Percentiles rank a stretch among this genome's conserved stretches.
phyloP scores from a whole-genome alignment of 1,140 invertebrate genomes.

The Parapsyche elsis region DNA sequence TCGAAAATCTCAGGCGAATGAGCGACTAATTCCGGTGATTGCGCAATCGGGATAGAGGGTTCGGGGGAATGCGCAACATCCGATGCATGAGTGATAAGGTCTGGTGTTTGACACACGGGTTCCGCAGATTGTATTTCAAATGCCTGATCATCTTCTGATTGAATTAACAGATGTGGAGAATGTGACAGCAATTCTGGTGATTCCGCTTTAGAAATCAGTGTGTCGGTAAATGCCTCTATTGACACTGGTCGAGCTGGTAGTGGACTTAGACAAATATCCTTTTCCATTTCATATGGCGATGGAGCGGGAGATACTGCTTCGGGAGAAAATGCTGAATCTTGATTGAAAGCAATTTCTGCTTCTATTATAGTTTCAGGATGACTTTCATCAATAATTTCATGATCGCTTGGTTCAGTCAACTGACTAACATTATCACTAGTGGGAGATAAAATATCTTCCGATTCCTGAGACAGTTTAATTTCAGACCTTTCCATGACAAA shows the following conservation, averaged over 20 bases:
- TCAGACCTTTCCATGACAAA: slow-evolving; percentile 37
- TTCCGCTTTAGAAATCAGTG: neutral
- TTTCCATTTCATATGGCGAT: slow-evolving; percentile 39
- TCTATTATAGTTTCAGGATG: neutral
- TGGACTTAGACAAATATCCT: slow-evolving; percentile 31
- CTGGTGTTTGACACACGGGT: neutral
- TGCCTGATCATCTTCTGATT: neutral
- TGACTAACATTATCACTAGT: slow-evolving; percentile 46
- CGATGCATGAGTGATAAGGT: neutral
- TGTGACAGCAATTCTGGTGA: slow-evolving; percentile 2
- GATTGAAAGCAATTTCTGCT: slow-evolving; percentile 3
- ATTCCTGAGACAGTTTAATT: neutral
- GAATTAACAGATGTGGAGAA: neutral
- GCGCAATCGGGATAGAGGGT: neutral
- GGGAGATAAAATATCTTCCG: slow-evolving; percentile 28
- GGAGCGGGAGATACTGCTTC: slow-evolving; percentile 37
- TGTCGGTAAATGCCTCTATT: neutral
- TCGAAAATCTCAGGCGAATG: slow-evolving; percentile 6
- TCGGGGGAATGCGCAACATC: slow-evolving; percentile 30
- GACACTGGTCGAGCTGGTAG: neutral
- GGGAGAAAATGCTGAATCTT: slow-evolving; percentile 23
- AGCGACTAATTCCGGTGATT: neutral
- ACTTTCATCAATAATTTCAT: slow-evolving; percentile 27
- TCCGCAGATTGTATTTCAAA: neutral
- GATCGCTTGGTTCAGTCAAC: slow-evolving; percentile 47